Evolutionary conservation across 2,113 vertebrate species (phyloP), one percentile per base, ranked within the genome.

Genomic region (Melanostigma gelatinosum): DNA sequence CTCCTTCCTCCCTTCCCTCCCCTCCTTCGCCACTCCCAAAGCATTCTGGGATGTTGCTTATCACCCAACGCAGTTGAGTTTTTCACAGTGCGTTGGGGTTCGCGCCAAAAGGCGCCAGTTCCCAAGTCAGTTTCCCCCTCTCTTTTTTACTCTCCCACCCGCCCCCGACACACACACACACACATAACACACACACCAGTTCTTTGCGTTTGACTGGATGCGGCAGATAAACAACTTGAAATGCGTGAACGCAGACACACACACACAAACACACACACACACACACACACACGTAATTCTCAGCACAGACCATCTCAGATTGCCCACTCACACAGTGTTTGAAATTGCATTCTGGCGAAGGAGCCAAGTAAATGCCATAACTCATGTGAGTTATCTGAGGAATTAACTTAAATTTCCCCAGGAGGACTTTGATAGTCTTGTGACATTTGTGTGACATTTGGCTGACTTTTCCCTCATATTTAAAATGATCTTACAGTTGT

Each of bases 371-470:
- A 91, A 93, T 90, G 89, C 84, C 87, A 89, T 79, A 85, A 87
- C 82, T 84, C 75, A 77, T 68, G 66, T 65, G 71, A 20, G 75
- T 77, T 85, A 82, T 89, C 79, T 74, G 76, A 80, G 88, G 84
- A 89, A 90, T 88, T 89, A 81, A 83, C 62, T 89, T 60, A 72
- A 65, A 86, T 88, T 91, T 91, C 88, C 86, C 75, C 75, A 32
- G 72, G 82, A 87, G 80, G 67, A 81, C 75, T 82, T 89, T 85
- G 87, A 90, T 86, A 84, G 85, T 87, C 77, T 76, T 38, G 79
- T 91, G 91, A 90, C 89, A 94, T 94, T 92, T 93, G 63, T 80
- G 22, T 93, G 90, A 91, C 91, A 93, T 92, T 91, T 93, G 82
- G 64, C 50, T 89, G 85, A 81, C 88, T 92, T 91, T 91, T 86